phyloP scores from a whole-genome alignment of 2,888 invertebrate genomes.

The Corythucha ciliata region DNA sequence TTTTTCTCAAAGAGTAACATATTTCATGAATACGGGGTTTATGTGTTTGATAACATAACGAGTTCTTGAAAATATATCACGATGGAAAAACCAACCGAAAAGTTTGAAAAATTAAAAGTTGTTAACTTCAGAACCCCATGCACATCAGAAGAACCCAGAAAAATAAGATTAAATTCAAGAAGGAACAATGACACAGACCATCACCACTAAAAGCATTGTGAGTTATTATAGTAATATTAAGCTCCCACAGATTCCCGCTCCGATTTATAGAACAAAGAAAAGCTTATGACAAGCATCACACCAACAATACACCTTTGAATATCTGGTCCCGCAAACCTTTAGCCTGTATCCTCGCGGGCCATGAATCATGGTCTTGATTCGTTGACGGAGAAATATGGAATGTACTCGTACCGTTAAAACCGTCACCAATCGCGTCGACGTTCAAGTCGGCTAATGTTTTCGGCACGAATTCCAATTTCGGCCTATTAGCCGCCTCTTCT shows the following conservation, averaged over 20 bases:
- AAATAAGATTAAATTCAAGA: not conserved
- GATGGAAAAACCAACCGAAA: no score
- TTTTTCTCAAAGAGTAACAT: no score
- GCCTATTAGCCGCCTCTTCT: constrained; percentile 80
- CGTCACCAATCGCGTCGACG: constrained; percentile 60
- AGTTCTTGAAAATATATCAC: no score
- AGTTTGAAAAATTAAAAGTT: no score
- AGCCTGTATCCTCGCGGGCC: constrained; percentile 23
- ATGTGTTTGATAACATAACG: no score
- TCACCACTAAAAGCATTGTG: not conserved
- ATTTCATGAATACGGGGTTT: no score
- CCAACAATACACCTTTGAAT: no score
- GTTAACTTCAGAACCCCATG: no score
- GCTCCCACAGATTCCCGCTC: not conserved
- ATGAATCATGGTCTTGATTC: constrained; percentile 26
- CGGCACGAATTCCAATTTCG: constrained; percentile 82
- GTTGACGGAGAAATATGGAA: constrained; percentile 30
- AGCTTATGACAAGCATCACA: constrained; percentile 26
- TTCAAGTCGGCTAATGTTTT: constrained; percentile 81
- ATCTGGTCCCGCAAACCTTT: constrained; percentile 15
- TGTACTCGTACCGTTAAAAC: constrained; percentile 55
- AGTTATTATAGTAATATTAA: not conserved
- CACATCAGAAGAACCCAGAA: not conserved
- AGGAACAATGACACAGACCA: not conserved
- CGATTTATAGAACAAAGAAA: not conserved